Evolutionary conservation across 2,113 vertebrate genomes (phyloP).

Genomic region (Indri indri): DNA sequence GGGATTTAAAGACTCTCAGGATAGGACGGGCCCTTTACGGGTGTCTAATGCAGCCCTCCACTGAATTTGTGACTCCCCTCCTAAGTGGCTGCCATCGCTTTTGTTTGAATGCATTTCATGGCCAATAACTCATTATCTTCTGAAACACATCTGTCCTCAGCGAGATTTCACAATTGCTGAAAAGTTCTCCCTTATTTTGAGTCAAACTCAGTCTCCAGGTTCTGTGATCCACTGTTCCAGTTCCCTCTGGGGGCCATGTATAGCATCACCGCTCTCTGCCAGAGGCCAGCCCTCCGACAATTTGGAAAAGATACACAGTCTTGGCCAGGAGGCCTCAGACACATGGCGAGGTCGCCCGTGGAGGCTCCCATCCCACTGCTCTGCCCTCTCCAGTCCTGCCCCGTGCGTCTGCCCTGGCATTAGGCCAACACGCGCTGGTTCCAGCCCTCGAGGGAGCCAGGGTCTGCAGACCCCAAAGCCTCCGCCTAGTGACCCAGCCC

Average conservation of each 20-base stretch:
- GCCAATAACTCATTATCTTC: not conserved
- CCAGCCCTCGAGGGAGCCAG: not conserved
- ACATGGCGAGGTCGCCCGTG: accelerated
- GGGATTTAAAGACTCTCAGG: not conserved
- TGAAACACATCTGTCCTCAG: not conserved
- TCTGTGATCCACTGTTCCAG: not conserved
- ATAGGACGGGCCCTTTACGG: accelerated
- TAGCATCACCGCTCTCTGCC: not conserved
- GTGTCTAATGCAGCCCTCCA: not conserved
- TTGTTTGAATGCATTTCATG: not conserved
- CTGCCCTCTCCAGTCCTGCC: not conserved
- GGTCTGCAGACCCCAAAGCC: not conserved
- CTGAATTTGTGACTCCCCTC: not conserved
- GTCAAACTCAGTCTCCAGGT: not conserved
- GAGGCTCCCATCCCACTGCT: not conserved
- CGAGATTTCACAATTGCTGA: not conserved
- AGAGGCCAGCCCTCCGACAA: not conserved
- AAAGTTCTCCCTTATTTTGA: not conserved
- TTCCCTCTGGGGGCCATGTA: not conserved
- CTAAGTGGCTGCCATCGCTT: not conserved
- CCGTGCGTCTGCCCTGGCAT: accelerated
- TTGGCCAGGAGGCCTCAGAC: not conserved
- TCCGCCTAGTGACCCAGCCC: not conserved
- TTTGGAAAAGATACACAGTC: not conserved
- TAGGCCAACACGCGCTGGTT: not conserved